phyloP scores from a whole-genome alignment of 2,797 vertebrate genomes.

The Phoebastria nigripes region DNA sequence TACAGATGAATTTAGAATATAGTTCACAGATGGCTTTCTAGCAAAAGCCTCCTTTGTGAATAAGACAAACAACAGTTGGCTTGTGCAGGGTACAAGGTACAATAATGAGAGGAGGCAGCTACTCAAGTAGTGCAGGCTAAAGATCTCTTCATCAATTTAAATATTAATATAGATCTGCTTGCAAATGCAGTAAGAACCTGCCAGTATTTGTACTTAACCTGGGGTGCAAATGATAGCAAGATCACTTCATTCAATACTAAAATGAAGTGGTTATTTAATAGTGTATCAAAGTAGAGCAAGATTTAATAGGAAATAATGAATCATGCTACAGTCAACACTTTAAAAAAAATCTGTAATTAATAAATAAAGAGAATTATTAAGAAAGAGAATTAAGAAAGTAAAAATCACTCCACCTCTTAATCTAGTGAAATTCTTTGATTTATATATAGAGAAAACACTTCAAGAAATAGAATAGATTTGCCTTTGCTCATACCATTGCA shows the following conservation, averaged over 20 bases:
- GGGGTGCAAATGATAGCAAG: background rate
- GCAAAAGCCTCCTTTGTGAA: background rate
- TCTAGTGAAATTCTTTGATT: background rate
- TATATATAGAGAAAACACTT: background rate
- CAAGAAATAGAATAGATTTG: background rate
- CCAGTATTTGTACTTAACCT: background rate
- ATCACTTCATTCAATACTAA: background rate
- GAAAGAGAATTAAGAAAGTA: background rate
- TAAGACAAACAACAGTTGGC: background rate
- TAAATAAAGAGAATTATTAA: background rate
- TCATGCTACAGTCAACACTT: background rate
- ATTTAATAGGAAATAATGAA: background rate
- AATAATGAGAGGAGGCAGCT: background rate
- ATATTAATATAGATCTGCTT: background rate
- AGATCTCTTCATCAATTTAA: background rate
- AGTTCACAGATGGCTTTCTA: background rate
- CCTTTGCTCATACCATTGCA: background rate
- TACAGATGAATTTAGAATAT: background rate
- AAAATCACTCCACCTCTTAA: background rate
- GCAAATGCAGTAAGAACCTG: background rate
- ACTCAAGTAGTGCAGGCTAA: background rate
- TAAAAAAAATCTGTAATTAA: background rate
- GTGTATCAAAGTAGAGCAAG: background rate
- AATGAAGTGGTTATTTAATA: background rate
- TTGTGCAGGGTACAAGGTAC: background rate